These are phyloP conservation scores for Brachionus sp. DNA, from an alignment of 1,140 invertebrate species.

Conservation along the genomic window DNA sequence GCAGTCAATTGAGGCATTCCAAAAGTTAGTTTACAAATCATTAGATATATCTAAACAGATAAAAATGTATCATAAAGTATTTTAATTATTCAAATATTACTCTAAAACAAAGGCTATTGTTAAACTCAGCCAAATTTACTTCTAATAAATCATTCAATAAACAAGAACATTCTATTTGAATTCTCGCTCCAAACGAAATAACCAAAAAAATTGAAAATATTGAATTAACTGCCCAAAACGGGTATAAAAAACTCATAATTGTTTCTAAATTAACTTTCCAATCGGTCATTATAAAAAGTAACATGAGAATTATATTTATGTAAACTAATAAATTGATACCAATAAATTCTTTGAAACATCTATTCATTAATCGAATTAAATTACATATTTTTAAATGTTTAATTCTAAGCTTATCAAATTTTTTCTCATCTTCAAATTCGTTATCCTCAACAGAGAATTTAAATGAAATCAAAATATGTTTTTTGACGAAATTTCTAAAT, in stretches of 20 bases:
- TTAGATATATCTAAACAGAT: not conserved
- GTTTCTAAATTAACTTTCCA: constrained; percentile 5
- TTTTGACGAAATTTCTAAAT: not conserved
- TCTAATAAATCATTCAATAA: not conserved
- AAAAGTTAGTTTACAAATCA: not conserved
- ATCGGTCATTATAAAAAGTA: constrained; percentile 4
- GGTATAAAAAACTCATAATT: not conserved
- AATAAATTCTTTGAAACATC: not conserved
- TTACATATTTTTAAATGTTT: constrained; percentile 5
- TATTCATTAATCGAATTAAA: not conserved
- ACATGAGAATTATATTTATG: not conserved
- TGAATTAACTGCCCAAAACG: not conserved
- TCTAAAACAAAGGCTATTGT: constrained; percentile 32
- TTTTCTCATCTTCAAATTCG: not conserved
- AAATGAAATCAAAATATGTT: not conserved
- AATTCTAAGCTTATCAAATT: not conserved
- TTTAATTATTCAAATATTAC: not conserved
- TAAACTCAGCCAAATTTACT: not conserved
- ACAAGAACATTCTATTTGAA: not conserved
- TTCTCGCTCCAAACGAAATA: not conserved
- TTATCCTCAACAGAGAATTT: not conserved
- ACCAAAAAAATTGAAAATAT: not conserved
- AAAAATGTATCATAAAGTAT: not conserved
- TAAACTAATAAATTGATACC: not conserved
- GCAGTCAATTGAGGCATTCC: not conserved